Percentiles rank a stretch among this genome's conserved stretches.
These are phyloP conservation scores for Planiliza haematocheilus DNA, from an alignment of 2,113 vertebrate genomes.

Conservation along the genomic window DNA sequence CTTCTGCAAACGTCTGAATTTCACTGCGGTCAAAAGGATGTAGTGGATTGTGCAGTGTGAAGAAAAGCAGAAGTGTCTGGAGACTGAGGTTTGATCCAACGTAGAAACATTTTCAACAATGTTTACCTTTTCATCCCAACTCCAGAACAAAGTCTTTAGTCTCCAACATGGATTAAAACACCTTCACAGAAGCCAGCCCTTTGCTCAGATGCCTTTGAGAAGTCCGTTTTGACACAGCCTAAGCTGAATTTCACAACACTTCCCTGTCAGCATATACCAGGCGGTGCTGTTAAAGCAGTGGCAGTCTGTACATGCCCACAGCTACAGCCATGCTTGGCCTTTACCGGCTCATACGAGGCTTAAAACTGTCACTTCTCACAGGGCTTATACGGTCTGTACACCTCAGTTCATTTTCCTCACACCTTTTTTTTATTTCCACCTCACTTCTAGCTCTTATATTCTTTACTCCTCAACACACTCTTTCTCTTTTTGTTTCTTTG, in stretches of 20 bases:
- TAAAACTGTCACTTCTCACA: slow-evolving; percentile 27
- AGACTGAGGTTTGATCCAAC: background rate
- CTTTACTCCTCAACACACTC: slow-evolving; percentile 18
- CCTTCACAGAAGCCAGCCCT: background rate
- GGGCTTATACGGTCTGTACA: slow-evolving; percentile 36
- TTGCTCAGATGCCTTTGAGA: slow-evolving; percentile 12
- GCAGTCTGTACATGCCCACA: slow-evolving; percentile 8
- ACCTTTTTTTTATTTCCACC: slow-evolving; percentile 13
- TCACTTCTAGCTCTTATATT: background rate
- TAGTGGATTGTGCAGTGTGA: no score
- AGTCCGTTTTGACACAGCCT: slow-evolving; percentile 30
- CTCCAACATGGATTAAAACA: background rate
- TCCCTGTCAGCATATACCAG: slow-evolving; percentile 37
- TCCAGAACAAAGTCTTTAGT: no score
- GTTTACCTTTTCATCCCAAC: no score
- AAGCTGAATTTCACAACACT: slow-evolving; percentile 16
- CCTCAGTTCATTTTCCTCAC: slow-evolving; percentile 7
- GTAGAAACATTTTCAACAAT: no score
- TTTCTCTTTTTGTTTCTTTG: slow-evolving; percentile 12
- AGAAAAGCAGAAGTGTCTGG: slow-evolving; percentile 1
- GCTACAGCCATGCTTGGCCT: slow-evolving; percentile 9
- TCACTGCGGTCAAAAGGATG: background rate
- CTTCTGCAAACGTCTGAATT: background rate
- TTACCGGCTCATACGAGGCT: background rate
- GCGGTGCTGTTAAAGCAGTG: slow-evolving; percentile 17